Evolutionary conservation across 2,797 vertebrate genomes (phyloP).

Genomic region (Erpetoichthys calabaricus): DNA sequence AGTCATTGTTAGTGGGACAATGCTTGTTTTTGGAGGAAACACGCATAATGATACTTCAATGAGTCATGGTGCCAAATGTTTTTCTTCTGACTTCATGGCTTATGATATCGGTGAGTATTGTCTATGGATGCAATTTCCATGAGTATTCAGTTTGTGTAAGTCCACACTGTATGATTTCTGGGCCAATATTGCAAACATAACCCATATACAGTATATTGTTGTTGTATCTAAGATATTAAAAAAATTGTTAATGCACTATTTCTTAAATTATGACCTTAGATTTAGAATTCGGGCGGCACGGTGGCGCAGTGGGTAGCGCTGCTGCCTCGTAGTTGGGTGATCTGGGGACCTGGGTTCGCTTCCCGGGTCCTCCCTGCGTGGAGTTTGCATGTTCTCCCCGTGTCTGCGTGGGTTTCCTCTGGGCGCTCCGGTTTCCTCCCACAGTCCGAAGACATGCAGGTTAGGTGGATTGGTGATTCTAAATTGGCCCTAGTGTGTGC

Average conservation of each 20-base stretch:
- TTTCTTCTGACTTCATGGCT: slow-evolving; percentile 89
- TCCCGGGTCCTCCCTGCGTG: no score
- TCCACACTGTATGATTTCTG: not conserved
- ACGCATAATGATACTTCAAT: slow-evolving; percentile 97
- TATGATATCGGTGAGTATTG: slow-evolving; percentile 77
- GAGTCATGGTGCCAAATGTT: slow-evolving; percentile 94
- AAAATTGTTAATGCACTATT: not conserved
- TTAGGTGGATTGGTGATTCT: no score
- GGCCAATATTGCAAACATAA: not conserved
- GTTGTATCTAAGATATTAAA: not conserved
- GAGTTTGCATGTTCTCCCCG: no score
- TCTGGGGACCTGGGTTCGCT: no score
- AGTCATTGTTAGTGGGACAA: slow-evolving; percentile 72
- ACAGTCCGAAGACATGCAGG: no score
- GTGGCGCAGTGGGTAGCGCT: no score
- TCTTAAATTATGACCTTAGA: no score
- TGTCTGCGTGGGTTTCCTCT: no score
- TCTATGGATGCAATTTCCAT: not conserved
- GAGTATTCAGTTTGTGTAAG: not conserved
- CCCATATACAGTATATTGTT: not conserved
- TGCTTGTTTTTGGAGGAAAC: slow-evolving; percentile 94
- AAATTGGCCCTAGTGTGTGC: no score
- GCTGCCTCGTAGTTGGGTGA: no score
- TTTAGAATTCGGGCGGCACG: no score
- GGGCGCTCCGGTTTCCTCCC: no score